These are phyloP conservation scores for Smutsia gigantea DNA, from an alignment of 2,797 vertebrate genomes.

Conservation along the genomic window DNA sequence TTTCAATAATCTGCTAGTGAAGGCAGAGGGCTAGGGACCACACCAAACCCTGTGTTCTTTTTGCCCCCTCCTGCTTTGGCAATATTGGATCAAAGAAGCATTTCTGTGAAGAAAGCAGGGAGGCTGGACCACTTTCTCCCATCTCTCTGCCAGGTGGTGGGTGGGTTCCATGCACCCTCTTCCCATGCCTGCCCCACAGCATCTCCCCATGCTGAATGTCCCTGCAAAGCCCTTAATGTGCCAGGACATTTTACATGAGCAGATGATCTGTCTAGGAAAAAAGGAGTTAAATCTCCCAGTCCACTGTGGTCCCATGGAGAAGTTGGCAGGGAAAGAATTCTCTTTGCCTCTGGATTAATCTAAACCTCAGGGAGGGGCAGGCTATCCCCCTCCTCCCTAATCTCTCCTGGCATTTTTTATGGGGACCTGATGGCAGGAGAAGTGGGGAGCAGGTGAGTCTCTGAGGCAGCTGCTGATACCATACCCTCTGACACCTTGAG, in stretches of 20 bases:
- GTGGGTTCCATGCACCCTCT: too few relatives aligned
- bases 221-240: background rate
- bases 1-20: background rate
- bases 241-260: background rate
- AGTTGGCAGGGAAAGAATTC: background rate
- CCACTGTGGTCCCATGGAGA: background rate
- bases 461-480: background rate
- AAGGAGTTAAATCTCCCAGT: background rate
- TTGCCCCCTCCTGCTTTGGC: background rate
- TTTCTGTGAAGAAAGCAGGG: background rate
- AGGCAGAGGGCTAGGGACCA: background rate
- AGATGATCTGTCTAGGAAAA: background rate
- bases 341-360: background rate
- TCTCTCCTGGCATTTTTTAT: background rate
- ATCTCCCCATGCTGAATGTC: too few relatives aligned
- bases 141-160: accelerated
- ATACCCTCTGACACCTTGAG: background rate
- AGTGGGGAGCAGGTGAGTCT: background rate
- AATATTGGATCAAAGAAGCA: background rate
- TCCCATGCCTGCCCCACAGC: background rate
- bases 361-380: background rate
- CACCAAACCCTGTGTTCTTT: background rate
- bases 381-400: background rate
- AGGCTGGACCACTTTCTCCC: background rate
- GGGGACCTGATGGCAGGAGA: background rate